phyloP scores from a whole-genome alignment of 2,113 vertebrate species.

The Strix aluco region DNA sequence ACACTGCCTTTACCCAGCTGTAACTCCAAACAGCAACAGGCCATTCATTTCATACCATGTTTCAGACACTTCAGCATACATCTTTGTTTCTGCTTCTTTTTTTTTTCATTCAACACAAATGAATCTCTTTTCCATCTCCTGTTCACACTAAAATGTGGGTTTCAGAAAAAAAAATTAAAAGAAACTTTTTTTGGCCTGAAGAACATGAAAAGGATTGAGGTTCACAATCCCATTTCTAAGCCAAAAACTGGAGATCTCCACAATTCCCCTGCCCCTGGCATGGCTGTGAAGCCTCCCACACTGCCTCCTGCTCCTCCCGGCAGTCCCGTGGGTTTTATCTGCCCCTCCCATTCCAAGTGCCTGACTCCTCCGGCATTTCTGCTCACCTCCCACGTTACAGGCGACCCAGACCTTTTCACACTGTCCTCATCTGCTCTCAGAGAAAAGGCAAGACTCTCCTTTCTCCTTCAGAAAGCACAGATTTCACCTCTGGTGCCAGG shows the following conservation, averaged over 20 bases:
- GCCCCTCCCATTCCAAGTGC: slow-evolving; percentile 44
- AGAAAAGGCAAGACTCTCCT: neutral
- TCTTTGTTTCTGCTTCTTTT: neutral
- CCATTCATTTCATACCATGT: neutral
- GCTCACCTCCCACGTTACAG: slow-evolving; percentile 24
- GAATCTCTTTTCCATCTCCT: neutral
- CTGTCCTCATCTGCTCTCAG: neutral
- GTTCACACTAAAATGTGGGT: neutral
- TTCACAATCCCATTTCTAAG: neutral
- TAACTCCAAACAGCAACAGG: neutral
- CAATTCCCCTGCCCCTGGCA: neutral
- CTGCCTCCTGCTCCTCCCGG: neutral
- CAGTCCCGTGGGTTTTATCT: neutral
- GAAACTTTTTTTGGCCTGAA: neutral
- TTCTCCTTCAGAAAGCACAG: neutral
- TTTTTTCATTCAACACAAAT: neutral
- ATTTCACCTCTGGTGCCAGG: neutral
- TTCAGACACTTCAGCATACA: neutral
- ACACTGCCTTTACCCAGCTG: neutral
- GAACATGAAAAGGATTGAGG: neutral
- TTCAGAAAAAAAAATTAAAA: neutral
- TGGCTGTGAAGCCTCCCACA: neutral
- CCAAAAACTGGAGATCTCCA: neutral
- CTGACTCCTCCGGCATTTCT: slow-evolving; percentile 56
- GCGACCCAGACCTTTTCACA: neutral